A percentile compares a stretch with the other conserved stretches of the same genome.
Conservation (phyloP, 2,888 invertebrate species). For the Dicyrtoma fusca region DNA sequence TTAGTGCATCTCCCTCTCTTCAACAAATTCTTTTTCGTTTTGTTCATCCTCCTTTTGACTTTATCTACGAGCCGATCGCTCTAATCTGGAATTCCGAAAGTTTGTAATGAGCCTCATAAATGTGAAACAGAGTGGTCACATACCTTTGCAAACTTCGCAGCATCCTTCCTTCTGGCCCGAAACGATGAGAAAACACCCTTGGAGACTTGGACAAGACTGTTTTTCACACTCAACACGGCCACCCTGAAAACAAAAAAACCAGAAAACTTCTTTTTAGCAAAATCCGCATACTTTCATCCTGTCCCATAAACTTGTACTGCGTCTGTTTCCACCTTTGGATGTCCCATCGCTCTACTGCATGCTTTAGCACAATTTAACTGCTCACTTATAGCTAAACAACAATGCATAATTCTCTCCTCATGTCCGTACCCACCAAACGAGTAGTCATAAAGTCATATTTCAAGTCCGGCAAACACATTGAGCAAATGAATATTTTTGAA, state of each 20-base stretch:
- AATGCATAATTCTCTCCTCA: slow-evolving; percentile 10
- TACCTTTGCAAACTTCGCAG: slow-evolving; percentile 76
- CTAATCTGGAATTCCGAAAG: slow-evolving; percentile 1
- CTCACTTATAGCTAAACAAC: not conserved
- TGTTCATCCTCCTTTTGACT: not conserved
- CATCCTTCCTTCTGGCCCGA: slow-evolving; percentile 75
- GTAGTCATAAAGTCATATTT: slow-evolving; percentile 41
- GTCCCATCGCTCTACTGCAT: slow-evolving; percentile 1
- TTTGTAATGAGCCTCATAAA: slow-evolving; percentile 25
- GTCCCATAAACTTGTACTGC: slow-evolving; percentile 19
- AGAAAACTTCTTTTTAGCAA: slow-evolving; percentile 25
- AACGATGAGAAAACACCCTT: slow-evolving; percentile 78
- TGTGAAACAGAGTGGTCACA: not conserved
- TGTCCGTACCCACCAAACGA: slow-evolving; percentile 24
- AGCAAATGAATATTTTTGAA: too few relatives aligned
- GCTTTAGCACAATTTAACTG: slow-evolving; percentile 7
- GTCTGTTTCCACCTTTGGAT: slow-evolving; percentile 3
- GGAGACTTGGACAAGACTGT: slow-evolving; percentile 74
- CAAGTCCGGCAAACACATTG: slow-evolving; percentile 11
- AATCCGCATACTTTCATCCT: slow-evolving; percentile 31
- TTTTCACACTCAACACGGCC: slow-evolving; percentile 82
- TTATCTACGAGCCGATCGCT: not conserved
- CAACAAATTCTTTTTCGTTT: not conserved
- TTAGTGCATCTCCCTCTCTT: not conserved
- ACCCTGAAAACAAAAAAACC: slow-evolving; percentile 68